Percentiles rank a stretch among this genome's conserved stretches.
phyloP scores from a whole-genome alignment of 2,797 vertebrate species.

The Eremophila alpestris region DNA sequence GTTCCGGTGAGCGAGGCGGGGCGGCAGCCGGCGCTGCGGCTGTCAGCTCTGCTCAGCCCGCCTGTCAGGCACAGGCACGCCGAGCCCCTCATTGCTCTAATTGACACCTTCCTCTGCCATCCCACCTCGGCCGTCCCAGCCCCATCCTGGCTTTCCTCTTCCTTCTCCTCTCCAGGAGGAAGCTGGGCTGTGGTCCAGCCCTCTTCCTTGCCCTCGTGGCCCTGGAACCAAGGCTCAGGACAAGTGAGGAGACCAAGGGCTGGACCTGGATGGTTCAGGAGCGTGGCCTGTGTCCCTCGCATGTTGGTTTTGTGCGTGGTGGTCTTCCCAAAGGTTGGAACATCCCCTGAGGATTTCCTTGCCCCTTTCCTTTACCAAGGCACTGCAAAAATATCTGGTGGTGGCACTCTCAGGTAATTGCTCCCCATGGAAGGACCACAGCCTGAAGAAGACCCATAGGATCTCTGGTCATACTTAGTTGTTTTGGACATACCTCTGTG shows the following conservation, averaged over 20 bases:
- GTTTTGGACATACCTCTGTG: not conserved
- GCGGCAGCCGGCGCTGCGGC: conserved; percentile 81
- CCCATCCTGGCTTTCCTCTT: conserved; percentile 45
- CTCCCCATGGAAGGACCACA: not conserved
- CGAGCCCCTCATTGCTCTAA: conserved; percentile 86
- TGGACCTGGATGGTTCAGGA: not conserved
- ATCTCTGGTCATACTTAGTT: not conserved
- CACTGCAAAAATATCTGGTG: not conserved
- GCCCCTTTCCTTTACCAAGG: not conserved
- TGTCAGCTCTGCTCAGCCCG: conserved; percentile 89
- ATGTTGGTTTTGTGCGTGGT: fast-evolving
- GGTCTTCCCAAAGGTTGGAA: not conserved
- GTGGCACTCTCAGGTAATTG: not conserved
- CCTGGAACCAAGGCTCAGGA: not conserved
- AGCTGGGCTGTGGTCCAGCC: fast-evolving
- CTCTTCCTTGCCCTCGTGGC: fast-evolving
- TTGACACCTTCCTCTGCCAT: conserved; percentile 85
- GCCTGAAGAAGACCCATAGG: not conserved
- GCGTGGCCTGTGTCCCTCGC: fast-evolving
- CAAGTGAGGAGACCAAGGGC: not conserved
- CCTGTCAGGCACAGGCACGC: conserved; percentile 81
- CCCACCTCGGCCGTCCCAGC: conserved; percentile 41
- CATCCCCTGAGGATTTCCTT: not conserved
- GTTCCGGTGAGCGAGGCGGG: conserved; percentile 51
- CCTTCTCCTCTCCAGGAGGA: not conserved